Conservation (phyloP, 2,113 vertebrate species). For the Macroglossus sobrinus region DNA sequence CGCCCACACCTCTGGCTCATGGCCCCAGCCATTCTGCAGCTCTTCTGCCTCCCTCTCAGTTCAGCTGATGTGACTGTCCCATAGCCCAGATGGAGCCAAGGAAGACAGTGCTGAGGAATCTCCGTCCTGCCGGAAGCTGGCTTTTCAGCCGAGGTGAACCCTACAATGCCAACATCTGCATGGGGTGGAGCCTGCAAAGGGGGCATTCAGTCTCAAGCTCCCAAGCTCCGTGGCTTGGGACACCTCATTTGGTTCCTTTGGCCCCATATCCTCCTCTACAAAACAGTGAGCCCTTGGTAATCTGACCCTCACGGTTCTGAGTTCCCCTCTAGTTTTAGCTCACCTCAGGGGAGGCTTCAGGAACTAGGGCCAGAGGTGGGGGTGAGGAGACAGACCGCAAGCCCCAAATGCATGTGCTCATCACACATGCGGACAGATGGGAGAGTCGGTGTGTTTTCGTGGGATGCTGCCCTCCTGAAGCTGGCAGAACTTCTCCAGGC, state of each 20-base stretch:
- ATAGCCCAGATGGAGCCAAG: background rate
- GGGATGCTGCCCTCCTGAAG: background rate
- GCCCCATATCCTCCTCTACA: background rate
- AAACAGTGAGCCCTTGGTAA: background rate
- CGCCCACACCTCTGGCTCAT: background rate
- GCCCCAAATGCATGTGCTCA: background rate
- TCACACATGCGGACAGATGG: rapidly evolving
- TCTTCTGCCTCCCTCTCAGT: too few relatives aligned
- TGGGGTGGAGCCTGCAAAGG: background rate
- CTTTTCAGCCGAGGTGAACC: background rate
- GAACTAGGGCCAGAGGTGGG: background rate
- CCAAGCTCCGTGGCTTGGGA: too few relatives aligned
- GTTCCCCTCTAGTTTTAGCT: background rate
- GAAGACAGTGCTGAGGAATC: background rate
- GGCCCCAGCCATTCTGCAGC: background rate
- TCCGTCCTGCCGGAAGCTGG: background rate
- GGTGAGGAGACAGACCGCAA: background rate
- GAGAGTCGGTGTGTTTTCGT: background rate
- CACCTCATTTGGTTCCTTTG: background rate
- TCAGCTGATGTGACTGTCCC: background rate
- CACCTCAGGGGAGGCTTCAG: background rate
- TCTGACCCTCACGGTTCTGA: background rate
- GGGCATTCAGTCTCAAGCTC: background rate
- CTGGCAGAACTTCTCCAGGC: background rate
- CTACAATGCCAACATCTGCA: rapidly evolving